Conservation (phyloP, 2,888 invertebrate genomes). For the Erebia palarica region DNA sequence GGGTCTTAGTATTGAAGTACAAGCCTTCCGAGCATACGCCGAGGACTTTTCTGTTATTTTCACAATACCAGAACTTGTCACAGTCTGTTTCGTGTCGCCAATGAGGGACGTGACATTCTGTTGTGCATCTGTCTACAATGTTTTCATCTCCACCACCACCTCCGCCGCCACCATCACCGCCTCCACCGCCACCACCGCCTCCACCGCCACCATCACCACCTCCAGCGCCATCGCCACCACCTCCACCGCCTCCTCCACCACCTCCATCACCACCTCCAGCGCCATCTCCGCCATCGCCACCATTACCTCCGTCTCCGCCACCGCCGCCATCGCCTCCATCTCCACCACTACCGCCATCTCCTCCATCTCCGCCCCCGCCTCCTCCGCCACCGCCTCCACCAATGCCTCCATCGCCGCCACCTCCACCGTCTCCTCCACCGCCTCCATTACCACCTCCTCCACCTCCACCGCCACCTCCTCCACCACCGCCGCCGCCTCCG, state of each 20-base stretch:
- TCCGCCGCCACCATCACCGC: conserved; percentile 26
- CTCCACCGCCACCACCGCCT: conserved; percentile 36
- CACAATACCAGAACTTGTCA: conserved; percentile 68
- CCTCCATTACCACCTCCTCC: conserved; percentile 17
- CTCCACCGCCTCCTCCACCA: conserved; percentile 14
- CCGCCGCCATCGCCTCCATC: conserved; percentile 27
- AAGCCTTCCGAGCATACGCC: conserved; percentile 64
- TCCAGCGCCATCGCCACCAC: conserved; percentile 21
- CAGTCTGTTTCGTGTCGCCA: conserved; percentile 68
- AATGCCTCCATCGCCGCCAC: conserved; percentile 14
- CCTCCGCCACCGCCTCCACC: conserved; percentile 22
- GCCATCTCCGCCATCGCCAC: conserved; percentile 18
- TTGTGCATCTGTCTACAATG: conserved; percentile 45
- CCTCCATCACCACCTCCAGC: conserved; percentile 35
- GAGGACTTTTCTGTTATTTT: conserved; percentile 50
- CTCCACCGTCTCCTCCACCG: conserved; percentile 7
- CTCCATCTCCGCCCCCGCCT: conserved; percentile 24
- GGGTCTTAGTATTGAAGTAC: conserved; percentile 59
- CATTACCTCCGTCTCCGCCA: conserved; percentile 17
- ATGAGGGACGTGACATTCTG: conserved; percentile 58
- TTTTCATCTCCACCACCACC: conserved; percentile 29
- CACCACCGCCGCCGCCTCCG: conserved; percentile 21
- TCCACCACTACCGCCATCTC: conserved; percentile 6
- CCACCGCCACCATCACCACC: conserved; percentile 24
- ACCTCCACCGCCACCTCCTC: conserved; percentile 7